phyloP scores from a whole-genome alignment of 2,113 vertebrate species.

The Ginglymostoma cirratum region DNA sequence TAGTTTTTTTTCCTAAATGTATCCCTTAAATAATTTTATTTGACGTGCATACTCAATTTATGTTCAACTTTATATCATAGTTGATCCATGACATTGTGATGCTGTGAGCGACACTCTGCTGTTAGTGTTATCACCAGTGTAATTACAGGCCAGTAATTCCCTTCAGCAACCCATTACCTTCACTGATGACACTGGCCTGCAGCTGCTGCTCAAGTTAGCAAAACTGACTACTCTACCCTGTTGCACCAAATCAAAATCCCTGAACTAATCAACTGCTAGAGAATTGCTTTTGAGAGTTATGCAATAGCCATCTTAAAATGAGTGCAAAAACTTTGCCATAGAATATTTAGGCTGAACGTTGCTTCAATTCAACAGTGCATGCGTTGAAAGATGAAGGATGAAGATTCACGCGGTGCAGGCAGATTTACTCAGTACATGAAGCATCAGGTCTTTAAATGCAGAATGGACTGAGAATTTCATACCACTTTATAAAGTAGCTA shows the following conservation, averaged over 20 bases:
- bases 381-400: neutral
- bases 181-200: neutral
- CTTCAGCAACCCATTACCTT: neutral
- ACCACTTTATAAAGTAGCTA: no score
- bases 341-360: neutral
- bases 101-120: no score
- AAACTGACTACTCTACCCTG: neutral
- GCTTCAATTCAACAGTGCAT: neutral
- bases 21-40: no score
- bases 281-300: neutral
- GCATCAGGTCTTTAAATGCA: neutral
- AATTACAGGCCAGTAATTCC: neutral
- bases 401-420: neutral
- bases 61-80: no score
- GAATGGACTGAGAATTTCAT: neutral
- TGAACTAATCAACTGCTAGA: neutral
- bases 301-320: neutral
- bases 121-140: no score
- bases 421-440: neutral
- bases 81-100: no score
- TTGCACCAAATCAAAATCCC: neutral
- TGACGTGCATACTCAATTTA: no score
- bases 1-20: no score
- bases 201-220: neutral
- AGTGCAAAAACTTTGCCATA: neutral